phyloP scores from a whole-genome alignment of 2,888 invertebrate genomes.

The Scaptomyza caliginosa region DNA sequence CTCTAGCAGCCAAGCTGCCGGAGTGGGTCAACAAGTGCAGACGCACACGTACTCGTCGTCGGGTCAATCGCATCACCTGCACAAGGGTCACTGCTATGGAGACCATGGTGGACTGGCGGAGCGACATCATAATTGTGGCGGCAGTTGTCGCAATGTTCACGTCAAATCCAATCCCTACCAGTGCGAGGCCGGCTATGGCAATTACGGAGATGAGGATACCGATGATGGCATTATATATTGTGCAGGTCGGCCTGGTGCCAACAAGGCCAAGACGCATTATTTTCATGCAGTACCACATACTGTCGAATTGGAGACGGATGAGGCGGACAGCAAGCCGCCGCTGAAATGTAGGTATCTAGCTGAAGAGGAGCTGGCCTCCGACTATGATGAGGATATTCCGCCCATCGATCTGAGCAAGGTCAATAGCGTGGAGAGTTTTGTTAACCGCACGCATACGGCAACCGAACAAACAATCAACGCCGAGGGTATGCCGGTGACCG shows the following conservation, averaged over 20 bases:
- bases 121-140: conserved; percentile 80
- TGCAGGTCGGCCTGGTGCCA: conserved; percentile 68
- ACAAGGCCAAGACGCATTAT: conserved; percentile 65
- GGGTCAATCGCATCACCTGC: conserved; percentile 63
- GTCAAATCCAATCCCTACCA: conserved; percentile 83
- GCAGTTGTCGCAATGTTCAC: conserved; percentile 80
- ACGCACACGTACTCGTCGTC: conserved; percentile 33
- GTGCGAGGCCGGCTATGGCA: conserved; percentile 81
- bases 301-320: conserved; percentile 46
- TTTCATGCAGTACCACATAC: conserved; percentile 60
- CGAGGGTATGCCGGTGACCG: conserved; percentile 81
- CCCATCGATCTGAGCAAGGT: conserved; percentile 78
- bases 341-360: conserved; percentile 63
- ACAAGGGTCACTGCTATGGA: conserved; percentile 80
- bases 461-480: conserved; percentile 81
- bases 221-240: conserved; percentile 82
- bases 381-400: conserved; percentile 80
- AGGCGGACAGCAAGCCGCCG: conserved; percentile 23
- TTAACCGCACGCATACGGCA: conserved; percentile 73
- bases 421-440: conserved; percentile 74
- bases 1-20: conserved; percentile 79
- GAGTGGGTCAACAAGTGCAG: conserved; percentile 62
- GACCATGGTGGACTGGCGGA: conserved; percentile 81
- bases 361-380: conserved; percentile 74
- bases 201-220: conserved; percentile 77